Conservation (phyloP, 2,888 invertebrate genomes). For the Ditula angustiorana region DNA sequence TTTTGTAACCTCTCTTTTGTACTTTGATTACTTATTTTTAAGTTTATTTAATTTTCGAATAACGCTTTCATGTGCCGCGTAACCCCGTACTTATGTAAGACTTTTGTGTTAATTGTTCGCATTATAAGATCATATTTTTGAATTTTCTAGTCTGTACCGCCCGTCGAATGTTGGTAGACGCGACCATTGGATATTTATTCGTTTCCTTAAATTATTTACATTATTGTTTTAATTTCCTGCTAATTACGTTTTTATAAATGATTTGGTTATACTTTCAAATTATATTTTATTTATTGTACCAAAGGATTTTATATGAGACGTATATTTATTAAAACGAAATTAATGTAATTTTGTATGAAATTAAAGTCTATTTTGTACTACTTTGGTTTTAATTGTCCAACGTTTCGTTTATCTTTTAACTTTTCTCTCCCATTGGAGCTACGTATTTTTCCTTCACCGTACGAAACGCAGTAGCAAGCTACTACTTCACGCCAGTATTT, state of each 20-base stretch:
- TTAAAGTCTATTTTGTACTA: conserved; percentile 79
- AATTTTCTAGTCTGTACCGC: conserved; percentile 57
- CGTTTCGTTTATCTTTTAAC: too few species aligned
- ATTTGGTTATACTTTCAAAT: conserved; percentile 32
- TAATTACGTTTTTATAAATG: conserved; percentile 31
- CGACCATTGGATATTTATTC: conserved; percentile 47
- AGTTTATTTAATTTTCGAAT: conserved; percentile 71
- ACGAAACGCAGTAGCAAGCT: too few species aligned
- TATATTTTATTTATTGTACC: conserved; percentile 30
- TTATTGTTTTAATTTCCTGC: conserved; percentile 27
- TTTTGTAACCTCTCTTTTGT: conserved; percentile 68
- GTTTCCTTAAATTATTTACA: conserved; percentile 24
- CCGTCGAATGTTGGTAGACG: conserved; percentile 47
- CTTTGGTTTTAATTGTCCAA: conserved; percentile 31
- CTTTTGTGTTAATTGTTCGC: conserved; percentile 61
- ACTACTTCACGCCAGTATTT: too few species aligned
- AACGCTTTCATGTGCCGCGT: conserved; percentile 78
- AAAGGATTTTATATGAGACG: conserved; percentile 40
- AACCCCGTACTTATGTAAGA: conserved; percentile 64
- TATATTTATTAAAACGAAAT: conserved; percentile 71
- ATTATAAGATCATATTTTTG: conserved; percentile 61
- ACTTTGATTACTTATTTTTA: conserved; percentile 52
- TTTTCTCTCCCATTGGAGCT: too few species aligned
- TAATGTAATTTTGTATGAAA: conserved; percentile 72
- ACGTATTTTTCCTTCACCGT: too few species aligned